A percentile compares a stretch with the other conserved stretches of the same genome.
These are phyloP conservation scores for Chelonoidis abingdonii DNA, from an alignment of 2,113 vertebrate genomes.

Conservation along the genomic window DNA sequence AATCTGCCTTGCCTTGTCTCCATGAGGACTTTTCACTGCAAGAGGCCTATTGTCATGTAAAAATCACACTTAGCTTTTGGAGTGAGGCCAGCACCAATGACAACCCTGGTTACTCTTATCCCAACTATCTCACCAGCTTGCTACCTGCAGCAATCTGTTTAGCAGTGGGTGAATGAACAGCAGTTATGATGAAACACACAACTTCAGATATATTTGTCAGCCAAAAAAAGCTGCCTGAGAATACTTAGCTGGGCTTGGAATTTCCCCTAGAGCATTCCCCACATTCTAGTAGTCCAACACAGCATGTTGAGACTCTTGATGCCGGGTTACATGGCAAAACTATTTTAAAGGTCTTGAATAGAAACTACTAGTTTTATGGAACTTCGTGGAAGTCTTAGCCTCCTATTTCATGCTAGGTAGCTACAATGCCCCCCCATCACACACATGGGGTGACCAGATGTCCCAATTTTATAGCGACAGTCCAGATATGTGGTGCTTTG, in stretches of 20 bases:
- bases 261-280: neutral
- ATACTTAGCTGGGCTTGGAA: neutral
- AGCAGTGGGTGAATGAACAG: neutral
- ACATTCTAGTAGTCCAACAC: fast-evolving
- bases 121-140: neutral
- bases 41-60: neutral
- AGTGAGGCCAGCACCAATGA: neutral
- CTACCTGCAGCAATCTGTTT: neutral
- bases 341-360: fast-evolving
- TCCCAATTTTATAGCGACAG: no score
- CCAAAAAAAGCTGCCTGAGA: neutral
- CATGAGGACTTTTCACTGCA: neutral
- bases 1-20: neutral
- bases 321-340: no score
- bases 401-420: neutral
- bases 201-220: neutral
- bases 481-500: no score
- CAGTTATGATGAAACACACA: neutral
- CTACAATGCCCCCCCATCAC: neutral
- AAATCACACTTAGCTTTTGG: neutral
- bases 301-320: neutral
- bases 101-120: neutral
- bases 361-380: fast-evolving
- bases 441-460: no score
- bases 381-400: neutral